Evolutionary conservation across 2,113 vertebrate species (phyloP), one percentile per base, ranked within the genome.

Genomic region (Cyprinodon brontotheroides): DNA sequence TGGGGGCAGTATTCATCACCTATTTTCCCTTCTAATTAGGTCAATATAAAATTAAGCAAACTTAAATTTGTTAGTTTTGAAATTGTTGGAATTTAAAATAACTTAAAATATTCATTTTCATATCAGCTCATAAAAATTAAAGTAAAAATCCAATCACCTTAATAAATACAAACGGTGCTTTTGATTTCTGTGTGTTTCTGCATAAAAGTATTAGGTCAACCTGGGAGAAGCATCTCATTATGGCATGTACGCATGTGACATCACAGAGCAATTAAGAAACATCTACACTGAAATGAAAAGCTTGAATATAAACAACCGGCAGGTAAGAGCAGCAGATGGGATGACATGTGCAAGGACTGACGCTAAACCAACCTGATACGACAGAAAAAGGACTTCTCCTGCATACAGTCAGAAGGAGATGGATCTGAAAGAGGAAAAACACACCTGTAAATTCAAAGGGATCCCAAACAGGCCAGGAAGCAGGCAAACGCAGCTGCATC

Each of bases 381-480:
- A 86, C 98, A 99, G 86, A 98, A 99, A 89, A 99, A 99, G 10
- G 97, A 97, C 68, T 99, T 99, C 88, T 98, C 97, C 85, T 96
- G 96, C 88, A 96, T 92, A 89, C 95, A 96, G 29, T 98, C 97
- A 36, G 95, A 93, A 1, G 94, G 90, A 4, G 95, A 95, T n/a
- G 95, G 95, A 79, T 97, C 97, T 99, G 59, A 61, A 85, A 87
- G 3, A 17, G 79, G 15, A 68, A 75, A 72, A 10, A 86, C 70
- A 79, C 74, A 81, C 14, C 20, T 74, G 86, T 85, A 50, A 75
- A 89, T 90, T 87, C 79, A 92, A 64, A 65, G 45, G 67, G 14
- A 78, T 80, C 69, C 20, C 0, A 0, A 82, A 74, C 74, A 2
- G 0, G 22, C 11, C 45, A 9, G 15, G 47, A 17, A 47, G 59